Percentiles rank a stretch among this genome's conserved stretches.
Evolutionary conservation across 2,113 vertebrate genomes (phyloP).

Genomic region (Larimichthys crocea): DNA sequence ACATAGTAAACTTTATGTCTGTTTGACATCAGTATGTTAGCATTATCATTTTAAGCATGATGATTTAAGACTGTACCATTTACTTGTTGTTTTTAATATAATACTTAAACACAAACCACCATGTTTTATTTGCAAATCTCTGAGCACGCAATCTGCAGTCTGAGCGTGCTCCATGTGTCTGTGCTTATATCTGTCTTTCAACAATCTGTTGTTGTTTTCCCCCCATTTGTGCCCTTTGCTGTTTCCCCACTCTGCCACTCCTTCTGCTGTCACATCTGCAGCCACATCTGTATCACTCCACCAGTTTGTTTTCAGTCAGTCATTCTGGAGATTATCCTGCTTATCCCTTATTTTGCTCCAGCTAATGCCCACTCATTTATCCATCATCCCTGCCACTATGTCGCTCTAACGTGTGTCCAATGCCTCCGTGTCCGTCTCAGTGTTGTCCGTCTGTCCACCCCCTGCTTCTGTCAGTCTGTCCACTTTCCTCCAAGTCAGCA

Average conservation of each 20-base stretch:
- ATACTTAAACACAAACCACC: neutral
- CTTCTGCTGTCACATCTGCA: constrained; percentile 53
- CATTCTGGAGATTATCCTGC: constrained; percentile 62
- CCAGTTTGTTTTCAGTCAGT: constrained; percentile 55
- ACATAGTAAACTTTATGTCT: no score
- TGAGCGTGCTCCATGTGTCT: neutral
- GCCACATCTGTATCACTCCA: constrained; percentile 60
- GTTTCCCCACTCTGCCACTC: constrained; percentile 10
- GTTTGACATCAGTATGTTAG: neutral
- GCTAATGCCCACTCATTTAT: constrained; percentile 64
- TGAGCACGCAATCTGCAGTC: constrained; percentile 1
- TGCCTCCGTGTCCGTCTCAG: constrained; percentile 14
- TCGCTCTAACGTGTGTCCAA: constrained; percentile 25
- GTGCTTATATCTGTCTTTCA: constrained; percentile 14
- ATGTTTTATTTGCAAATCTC: neutral
- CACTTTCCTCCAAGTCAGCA: constrained; percentile 73
- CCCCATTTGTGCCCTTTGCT: constrained; percentile 16
- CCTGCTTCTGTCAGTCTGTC: constrained; percentile 65
- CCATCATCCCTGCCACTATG: constrained; percentile 54
- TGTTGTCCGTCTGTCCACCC: constrained; percentile 34
- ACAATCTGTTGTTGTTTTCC: constrained; percentile 34
- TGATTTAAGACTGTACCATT: neutral
- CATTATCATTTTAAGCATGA: neutral
- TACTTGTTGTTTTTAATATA: neutral
- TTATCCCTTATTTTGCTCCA: constrained; percentile 61